Base-by-base conservation (phyloP, 2,888 invertebrate genomes). In the Dromius quadrimaculatus region DNA sequence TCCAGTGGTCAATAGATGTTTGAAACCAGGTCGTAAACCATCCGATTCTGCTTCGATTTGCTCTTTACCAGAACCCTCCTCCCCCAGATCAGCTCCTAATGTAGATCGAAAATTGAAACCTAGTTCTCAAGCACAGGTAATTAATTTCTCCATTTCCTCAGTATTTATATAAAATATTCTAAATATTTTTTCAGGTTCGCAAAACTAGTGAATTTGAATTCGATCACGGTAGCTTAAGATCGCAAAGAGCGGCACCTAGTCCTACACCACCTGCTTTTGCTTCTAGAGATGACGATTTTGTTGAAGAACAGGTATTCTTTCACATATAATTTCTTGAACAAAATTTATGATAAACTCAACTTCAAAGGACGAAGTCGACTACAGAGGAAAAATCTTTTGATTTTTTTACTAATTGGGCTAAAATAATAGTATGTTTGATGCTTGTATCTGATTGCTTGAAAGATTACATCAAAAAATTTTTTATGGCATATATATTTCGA, bases 1-100 rank as follows among this genome's bases (percentile, higher is more conserved):
- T 41, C 94, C 94, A 9, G 88, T 87, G 32, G 93, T 95, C 20
- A 91, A 95, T 79, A 86, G 95, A 61, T 91, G 90, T 43, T 83
- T 94, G 36, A 95, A 95, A 81, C 95, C 95, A 11, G 86, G 87
- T 9, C 83, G 87, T 64, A 86, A 87, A 76, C 75, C 82, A 17
- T 84, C 84, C 1, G 85, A 85, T 77, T 81, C 84, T 0, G 77
- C 80, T 17, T 83, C 84, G 2, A 78, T 79, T 63, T 77, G 79
- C 32, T 82, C 83, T 0, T 81, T 78, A 71, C 77, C 79, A 2
- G 79, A 82, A 43, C 81, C 83, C n/a, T 79, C 81, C 1, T 82
- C 83, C 5, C 80, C 83, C 4, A 78, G 81, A 36, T 78, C 78
- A 45, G 87, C 87, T 5, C 89, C 89, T 3, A 86, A 85, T n/a